phyloP scores from a whole-genome alignment of 2,113 vertebrate species.

The Atherinomorus stipes region DNA sequence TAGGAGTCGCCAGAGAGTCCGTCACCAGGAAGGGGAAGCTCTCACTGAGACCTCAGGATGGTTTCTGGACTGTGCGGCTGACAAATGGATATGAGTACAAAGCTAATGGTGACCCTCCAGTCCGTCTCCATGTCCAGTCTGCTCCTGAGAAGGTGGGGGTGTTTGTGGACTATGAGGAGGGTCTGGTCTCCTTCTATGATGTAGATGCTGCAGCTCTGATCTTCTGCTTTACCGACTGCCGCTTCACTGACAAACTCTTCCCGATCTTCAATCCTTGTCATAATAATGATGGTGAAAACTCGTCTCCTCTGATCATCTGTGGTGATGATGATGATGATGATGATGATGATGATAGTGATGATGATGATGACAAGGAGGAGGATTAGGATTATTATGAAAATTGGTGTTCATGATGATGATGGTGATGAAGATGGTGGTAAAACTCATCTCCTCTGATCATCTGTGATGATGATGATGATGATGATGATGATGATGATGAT shows the following conservation, averaged over 20 bases:
- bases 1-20: not conserved
- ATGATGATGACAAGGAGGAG: too few relatives aligned
- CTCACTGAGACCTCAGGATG: not conserved
- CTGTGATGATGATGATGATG: too few relatives aligned
- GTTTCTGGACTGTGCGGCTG: not conserved
- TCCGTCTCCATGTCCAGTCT: not conserved
- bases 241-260: not conserved
- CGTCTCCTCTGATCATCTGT: not conserved
- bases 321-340: too few relatives aligned
- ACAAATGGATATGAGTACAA: not conserved
- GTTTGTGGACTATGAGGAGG: not conserved
- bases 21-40: not conserved
- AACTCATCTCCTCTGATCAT: too few relatives aligned
- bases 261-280: too few relatives aligned
- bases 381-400: too few relatives aligned
- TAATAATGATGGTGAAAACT: not conserved
- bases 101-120: not conserved
- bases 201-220: not conserved
- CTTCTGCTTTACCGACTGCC: not conserved
- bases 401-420: too few relatives aligned
- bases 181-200: slow-evolving; percentile 1
- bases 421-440: too few relatives aligned
- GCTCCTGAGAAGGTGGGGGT: not conserved
- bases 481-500: too few relatives aligned
- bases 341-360: too few relatives aligned